Base-by-base conservation (phyloP, 1,140 invertebrate species). In the Heliconius melpomene region DNA sequence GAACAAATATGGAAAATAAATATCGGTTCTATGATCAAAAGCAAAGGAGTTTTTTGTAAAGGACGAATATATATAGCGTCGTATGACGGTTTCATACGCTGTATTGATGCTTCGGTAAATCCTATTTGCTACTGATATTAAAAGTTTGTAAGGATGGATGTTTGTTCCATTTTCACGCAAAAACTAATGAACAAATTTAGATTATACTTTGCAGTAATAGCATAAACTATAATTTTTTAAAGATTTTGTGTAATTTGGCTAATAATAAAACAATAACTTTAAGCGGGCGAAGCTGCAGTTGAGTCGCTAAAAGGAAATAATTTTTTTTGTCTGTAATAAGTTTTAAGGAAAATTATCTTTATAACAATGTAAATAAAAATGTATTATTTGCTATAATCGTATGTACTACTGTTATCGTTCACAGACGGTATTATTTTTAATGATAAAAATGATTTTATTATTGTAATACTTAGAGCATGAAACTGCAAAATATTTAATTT, bases 1-100 rank as follows among this genome's bases (percentile, higher is more conserved):
- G 81, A 94, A 74, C 94, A 96, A 73, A 81, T 93, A 26, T 97
- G 97, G 97, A 95, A 91, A 78, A 96, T 95, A 85, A 87, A 95
- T 85, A 96, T 97, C 9, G 92, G 88, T 11, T 95, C 95, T 75
- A 95, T 95, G 88, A 94, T 97, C 16, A 97, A 97, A 93, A 96
- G 96, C 87, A 96, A 96, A 84, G 96, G 96, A 8, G 85, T 95
- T 72, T 88, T 92, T 79, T 93, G 90, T 78, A 89, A 90, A 23
- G 88, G 87, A 77, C 82, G 84, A 8, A 87, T 97, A 54, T 95
- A 96, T 86, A 91, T 97, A 82, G 97, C 97, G 23, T 96, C 97
- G 52, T 97, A 97, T 88, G 97, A 97, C 88, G 95, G 95, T 70
- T 88, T 94, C 85, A 82, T 97, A 23, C 96, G 97, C 84, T 96